Percentiles rank a stretch among this genome's conserved stretches.
These are phyloP conservation scores for Hydrolagus affinis DNA, from an alignment of 2,113 vertebrate genomes.

Conservation along the genomic window DNA sequence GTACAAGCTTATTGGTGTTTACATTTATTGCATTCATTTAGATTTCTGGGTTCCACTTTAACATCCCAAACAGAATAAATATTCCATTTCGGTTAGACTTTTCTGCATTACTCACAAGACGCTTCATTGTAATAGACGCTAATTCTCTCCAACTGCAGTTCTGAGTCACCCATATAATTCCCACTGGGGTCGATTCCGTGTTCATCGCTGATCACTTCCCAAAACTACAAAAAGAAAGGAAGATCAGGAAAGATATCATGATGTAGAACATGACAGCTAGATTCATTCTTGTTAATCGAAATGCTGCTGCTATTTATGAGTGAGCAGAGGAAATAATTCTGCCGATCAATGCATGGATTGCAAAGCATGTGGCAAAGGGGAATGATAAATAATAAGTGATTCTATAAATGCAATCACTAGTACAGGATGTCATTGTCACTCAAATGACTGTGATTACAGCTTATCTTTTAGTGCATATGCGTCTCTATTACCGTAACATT, in stretches of 20 bases:
- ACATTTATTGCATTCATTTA: not conserved
- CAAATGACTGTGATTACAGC: too few relatives aligned
- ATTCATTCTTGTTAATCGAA: not conserved
- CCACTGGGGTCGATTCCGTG: conserved; percentile 75
- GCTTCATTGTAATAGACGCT: conserved; percentile 81
- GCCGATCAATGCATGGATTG: too few relatives aligned
- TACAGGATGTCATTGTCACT: too few relatives aligned
- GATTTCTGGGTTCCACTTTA: not conserved
- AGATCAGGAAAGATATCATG: not conserved
- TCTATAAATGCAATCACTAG: too few relatives aligned
- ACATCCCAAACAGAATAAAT: not conserved
- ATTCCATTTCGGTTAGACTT: not conserved
- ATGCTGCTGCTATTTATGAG: not conserved
- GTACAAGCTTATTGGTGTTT: not conserved
- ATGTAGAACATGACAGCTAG: not conserved
- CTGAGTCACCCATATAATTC: conserved; percentile 72
- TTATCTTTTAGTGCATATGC: too few relatives aligned
- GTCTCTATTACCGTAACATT: too few relatives aligned
- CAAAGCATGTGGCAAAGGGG: too few relatives aligned
- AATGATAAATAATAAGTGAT: too few relatives aligned
- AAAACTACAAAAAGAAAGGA: conserved; percentile 53
- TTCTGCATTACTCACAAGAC: conserved; percentile 55
- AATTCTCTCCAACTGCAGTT: conserved; percentile 75
- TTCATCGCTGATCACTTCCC: conserved; percentile 79
- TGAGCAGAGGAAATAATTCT: not conserved